phyloP scores from a whole-genome alignment of 1,140 invertebrate genomes.

The Adoxophyes honmai region DNA sequence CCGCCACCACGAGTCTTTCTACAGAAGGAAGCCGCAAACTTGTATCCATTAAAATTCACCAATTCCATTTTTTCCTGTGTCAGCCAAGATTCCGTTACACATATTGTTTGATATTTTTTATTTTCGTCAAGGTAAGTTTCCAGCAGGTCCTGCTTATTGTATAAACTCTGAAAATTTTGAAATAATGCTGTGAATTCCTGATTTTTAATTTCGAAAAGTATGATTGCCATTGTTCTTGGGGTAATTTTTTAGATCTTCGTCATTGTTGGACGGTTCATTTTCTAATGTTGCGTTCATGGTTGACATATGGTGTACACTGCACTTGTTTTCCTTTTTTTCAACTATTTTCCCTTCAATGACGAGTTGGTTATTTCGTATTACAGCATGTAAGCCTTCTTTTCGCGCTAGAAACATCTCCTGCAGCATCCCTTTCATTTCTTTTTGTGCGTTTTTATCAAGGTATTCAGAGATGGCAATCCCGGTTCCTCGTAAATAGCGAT shows the following conservation, averaged over 20 bases:
- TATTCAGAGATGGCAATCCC: slow-evolving; percentile 13
- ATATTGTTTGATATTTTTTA: slow-evolving; percentile 14
- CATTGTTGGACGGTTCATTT: background rate
- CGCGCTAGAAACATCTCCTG: slow-evolving; percentile 18
- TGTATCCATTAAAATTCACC: background rate
- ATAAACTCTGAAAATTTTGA: slow-evolving; percentile 20
- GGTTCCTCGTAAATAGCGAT: slow-evolving; percentile 1
- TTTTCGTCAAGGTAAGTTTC: slow-evolving; percentile 17
- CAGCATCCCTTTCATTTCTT: slow-evolving; percentile 6
- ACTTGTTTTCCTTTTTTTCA: background rate
- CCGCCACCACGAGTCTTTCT: background rate
- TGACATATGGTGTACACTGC: background rate
- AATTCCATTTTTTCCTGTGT: background rate
- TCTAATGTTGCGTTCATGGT: background rate
- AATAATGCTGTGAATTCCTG: slow-evolving; percentile 10
- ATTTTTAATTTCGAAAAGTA: background rate
- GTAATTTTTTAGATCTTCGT: background rate
- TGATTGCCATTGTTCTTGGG: background rate
- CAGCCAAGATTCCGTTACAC: slow-evolving; percentile 2
- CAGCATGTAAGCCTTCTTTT: slow-evolving; percentile 19
- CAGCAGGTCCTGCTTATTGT: slow-evolving; percentile 16
- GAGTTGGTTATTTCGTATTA: slow-evolving; percentile 22
- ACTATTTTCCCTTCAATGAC: slow-evolving; percentile 19
- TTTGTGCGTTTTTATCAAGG: background rate
- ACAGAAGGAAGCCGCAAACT: background rate